These are phyloP conservation scores for Drosophila acutilabella DNA, from an alignment of 2,888 invertebrate genomes.

Conservation along the genomic window DNA sequence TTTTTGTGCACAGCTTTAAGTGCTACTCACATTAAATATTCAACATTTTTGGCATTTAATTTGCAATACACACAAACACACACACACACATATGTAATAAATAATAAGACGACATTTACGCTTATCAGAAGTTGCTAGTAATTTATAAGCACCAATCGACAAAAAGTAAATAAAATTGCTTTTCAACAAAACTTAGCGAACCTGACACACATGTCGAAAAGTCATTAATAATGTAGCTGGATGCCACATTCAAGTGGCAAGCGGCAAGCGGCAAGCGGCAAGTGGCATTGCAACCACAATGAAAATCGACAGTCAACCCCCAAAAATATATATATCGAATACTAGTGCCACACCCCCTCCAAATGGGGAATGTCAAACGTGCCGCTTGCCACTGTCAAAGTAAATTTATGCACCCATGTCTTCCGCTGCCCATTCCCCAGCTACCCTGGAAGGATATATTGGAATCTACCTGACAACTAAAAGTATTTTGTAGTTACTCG, in stretches of 20 bases:
- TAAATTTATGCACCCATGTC: slow-evolving; percentile 75
- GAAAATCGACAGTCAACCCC: slow-evolving; percentile 52
- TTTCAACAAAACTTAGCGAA: slow-evolving; percentile 72
- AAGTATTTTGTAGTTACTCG: slow-evolving; percentile 72
- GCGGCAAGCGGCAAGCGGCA: slow-evolving; percentile 37
- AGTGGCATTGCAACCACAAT: slow-evolving; percentile 57
- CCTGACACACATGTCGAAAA: slow-evolving; percentile 79
- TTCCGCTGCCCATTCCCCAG: neutral
- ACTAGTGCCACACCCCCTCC: neutral
- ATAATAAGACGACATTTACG: slow-evolving; percentile 78
- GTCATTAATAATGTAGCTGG: slow-evolving; percentile 79
- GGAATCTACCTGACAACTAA: slow-evolving; percentile 55
- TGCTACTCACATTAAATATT: slow-evolving; percentile 68
- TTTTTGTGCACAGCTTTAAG: slow-evolving; percentile 7
- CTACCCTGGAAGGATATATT: neutral
- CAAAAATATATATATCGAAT: slow-evolving; percentile 12
- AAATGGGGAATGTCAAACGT: slow-evolving; percentile 71
- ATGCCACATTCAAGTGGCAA: slow-evolving; percentile 45
- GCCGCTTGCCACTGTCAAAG: slow-evolving; percentile 76
- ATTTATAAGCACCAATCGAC: slow-evolving; percentile 66
- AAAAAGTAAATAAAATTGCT: slow-evolving; percentile 76
- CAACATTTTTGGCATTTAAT: slow-evolving; percentile 77
- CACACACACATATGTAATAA: slow-evolving; percentile 45
- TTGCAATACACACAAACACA: slow-evolving; percentile 54
- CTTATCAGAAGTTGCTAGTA: slow-evolving; percentile 52